Conservation (phyloP, 2,113 vertebrate species). For the Eubucco bourcierii region DNA sequence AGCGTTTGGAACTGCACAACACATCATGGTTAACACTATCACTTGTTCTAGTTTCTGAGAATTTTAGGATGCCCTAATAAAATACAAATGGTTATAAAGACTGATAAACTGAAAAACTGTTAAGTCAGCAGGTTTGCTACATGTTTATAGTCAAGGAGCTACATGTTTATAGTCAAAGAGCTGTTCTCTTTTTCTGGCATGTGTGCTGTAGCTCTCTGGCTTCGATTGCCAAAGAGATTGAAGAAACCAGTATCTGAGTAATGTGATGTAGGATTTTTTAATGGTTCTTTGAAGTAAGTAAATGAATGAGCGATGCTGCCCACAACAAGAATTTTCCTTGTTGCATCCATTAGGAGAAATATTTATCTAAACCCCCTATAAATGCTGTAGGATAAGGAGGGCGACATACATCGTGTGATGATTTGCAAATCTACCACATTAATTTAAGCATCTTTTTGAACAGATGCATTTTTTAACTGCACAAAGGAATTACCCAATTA, state of each 20-base stretch:
- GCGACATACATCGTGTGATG: not conserved
- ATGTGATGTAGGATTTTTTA: not conserved
- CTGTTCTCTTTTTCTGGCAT: not conserved
- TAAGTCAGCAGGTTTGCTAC: not conserved
- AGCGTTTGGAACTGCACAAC: not conserved
- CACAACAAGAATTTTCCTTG: not conserved
- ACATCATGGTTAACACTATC: not conserved
- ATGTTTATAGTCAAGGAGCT: not conserved
- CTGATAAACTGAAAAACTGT: not conserved
- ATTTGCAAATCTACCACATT: not conserved
- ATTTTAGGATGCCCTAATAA: not conserved
- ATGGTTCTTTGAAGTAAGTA: not conserved
- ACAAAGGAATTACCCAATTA: not conserved
- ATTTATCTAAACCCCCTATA: not conserved
- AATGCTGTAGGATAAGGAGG: not conserved
- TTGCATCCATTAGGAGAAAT: not conserved
- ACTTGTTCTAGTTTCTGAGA: not conserved
- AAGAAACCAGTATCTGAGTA: not conserved
- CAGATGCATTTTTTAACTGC: not conserved
- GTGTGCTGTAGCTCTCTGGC: fast-evolving
- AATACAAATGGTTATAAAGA: not conserved
- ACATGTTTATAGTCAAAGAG: not conserved
- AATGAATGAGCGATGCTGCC: not conserved
- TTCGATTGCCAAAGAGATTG: not conserved
- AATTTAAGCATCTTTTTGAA: not conserved